These are phyloP conservation scores for Anas georgica DNA, from an alignment of 2,797 vertebrate genomes.

Conservation along the genomic window DNA sequence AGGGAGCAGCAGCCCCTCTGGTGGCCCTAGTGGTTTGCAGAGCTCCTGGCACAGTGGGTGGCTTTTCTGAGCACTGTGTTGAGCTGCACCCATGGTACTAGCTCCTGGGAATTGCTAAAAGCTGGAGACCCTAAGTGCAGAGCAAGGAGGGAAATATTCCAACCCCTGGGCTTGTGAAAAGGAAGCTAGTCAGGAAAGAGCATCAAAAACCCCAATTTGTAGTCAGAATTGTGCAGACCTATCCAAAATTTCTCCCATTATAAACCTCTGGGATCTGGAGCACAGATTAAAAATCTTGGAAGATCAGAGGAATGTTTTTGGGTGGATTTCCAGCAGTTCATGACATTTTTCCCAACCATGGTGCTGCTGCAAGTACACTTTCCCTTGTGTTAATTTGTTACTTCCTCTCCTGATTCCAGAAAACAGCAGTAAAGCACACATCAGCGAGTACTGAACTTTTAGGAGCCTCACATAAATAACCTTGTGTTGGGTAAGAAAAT, in stretches of 20 bases:
- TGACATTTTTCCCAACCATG: background rate
- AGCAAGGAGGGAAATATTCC: background rate
- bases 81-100: background rate
- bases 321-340: constrained; percentile 39
- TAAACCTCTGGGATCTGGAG: background rate
- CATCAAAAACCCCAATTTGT: background rate
- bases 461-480: constrained; percentile 2
- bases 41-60: background rate
- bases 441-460: background rate
- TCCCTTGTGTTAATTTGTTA: constrained; percentile 57
- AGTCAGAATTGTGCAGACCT: background rate
- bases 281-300: background rate
- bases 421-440: constrained; percentile 39
- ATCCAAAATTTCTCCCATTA: background rate
- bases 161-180: background rate
- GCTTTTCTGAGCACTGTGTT: background rate
- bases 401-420: constrained; percentile 50
- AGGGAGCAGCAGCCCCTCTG: background rate
- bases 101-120: background rate
- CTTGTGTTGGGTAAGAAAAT: background rate
- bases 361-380: constrained; percentile 22
- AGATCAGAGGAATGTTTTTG: background rate
- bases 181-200: background rate
- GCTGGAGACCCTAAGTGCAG: background rate
- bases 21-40: background rate